Evolutionary conservation across 1,140 invertebrate genomes (phyloP), one percentile per base, ranked within the genome.

Genomic region (Temnothorax curvispinosus): DNA sequence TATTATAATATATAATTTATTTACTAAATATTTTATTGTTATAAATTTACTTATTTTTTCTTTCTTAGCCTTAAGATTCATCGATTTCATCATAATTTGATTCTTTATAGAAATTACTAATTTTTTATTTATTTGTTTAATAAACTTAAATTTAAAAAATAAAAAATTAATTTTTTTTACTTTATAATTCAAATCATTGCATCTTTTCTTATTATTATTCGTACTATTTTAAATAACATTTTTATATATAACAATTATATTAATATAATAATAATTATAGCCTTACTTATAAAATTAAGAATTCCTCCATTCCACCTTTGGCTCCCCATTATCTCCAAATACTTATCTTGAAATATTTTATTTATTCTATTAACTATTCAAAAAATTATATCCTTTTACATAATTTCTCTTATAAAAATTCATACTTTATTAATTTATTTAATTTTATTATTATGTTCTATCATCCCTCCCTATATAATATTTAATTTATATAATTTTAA

Each of bases 91-190:
- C 9, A 62, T 15, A 0, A 3, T 60, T 3, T 60, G 58, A 65
- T 64, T 78, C 15, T 18, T 44, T 6, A 47, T 80, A 80, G 56
- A 80, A 64, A 80, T 80, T 35, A 32, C 8, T 18, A 64, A 62
- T n/a, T 32, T 50, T 32, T 5, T 80, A 50, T 80, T 18, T 38
- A 52, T 72, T 9, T 35, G 11, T 4, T 35, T 15, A 15, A 27
- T 38, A 11, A 27, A 75, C 41, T 5, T 58, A 15, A 27, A 21
- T 0, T 21, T 64, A 78, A 78, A 15, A 1, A 41, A 58, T n/a
- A 60, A 62, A 58, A 78, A 78, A 78, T 8, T 60, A 21, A 47
- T 78, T 58, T 35, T 78, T 18, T n/a, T 13, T 78, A 47, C 9
- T 65, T 18, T 52, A 1, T 64, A 18, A 35, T 50, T 21, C 76